phyloP scores from a whole-genome alignment of 92 coral and sea anemone species.

The Phenganax stokvisi region DNA sequence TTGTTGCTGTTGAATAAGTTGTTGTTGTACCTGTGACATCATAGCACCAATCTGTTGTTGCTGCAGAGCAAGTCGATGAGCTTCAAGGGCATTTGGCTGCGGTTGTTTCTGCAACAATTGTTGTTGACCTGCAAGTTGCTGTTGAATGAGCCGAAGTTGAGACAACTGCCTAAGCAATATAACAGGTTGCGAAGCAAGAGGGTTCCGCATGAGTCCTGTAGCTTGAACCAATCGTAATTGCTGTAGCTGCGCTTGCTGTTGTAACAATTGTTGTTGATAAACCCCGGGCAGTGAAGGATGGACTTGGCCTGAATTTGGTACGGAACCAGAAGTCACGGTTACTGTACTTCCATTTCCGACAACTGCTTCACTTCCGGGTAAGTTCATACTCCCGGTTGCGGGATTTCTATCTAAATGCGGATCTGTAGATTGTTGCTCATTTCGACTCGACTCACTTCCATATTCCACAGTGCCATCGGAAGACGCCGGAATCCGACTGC shows the following conservation, averaged over 20 bases:
- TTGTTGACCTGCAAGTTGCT: slow-evolving; percentile 84
- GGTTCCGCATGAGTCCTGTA: slow-evolving; percentile 76
- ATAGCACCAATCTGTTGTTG: slow-evolving; percentile 89
- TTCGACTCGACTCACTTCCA: not conserved
- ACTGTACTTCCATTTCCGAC: slow-evolving; percentile 35
- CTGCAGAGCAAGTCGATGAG: slow-evolving; percentile 78
- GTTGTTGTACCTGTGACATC: slow-evolving; percentile 93
- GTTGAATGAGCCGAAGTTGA: slow-evolving; percentile 83
- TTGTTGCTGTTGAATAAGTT: slow-evolving; percentile 73
- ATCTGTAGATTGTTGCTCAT: slow-evolving; percentile 1
- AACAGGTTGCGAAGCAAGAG: slow-evolving; percentile 75
- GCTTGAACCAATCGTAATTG: slow-evolving; percentile 92
- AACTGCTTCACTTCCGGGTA: slow-evolving; percentile 38
- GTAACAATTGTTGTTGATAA: slow-evolving; percentile 67
- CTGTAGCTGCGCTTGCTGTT: slow-evolving; percentile 79
- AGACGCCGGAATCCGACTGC: slow-evolving; percentile 5
- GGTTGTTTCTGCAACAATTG: slow-evolving; percentile 68
- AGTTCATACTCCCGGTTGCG: slow-evolving; percentile 5
- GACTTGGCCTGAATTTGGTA: slow-evolving; percentile 58
- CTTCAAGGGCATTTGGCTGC: slow-evolving; percentile 44
- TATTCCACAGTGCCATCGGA: slow-evolving; percentile 17
- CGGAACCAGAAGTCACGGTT: slow-evolving; percentile 50
- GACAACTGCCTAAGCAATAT: slow-evolving; percentile 82
- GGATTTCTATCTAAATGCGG: slow-evolving; percentile 7
- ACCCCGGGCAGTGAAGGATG: slow-evolving; percentile 66